A percentile compares a stretch with the other conserved stretches of the same genome.
These are phyloP conservation scores for Meleagris gallopavo DNA, from an alignment of 2,113 vertebrate genomes.

Conservation along the genomic window DNA sequence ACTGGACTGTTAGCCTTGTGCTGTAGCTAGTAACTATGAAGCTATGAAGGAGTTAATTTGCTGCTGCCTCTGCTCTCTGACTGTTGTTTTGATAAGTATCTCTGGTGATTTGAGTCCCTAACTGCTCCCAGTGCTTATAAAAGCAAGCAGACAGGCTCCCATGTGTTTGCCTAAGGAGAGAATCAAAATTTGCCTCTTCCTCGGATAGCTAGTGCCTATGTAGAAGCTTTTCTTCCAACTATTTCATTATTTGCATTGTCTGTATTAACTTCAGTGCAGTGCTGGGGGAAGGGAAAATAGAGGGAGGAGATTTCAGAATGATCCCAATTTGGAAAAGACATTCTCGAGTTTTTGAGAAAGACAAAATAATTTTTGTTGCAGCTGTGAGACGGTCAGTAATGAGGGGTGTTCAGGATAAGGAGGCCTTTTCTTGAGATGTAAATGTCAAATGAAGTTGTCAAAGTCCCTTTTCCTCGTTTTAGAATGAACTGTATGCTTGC, in stretches of 20 bases:
- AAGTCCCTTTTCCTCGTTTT: not conserved
- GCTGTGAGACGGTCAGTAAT: not conserved
- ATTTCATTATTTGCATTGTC: not conserved
- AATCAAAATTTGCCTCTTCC: slow-evolving; percentile 32
- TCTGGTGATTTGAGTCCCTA: slow-evolving; percentile 65
- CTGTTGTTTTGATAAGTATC: slow-evolving; percentile 68
- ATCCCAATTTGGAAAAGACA: not conserved
- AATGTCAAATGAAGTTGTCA: not conserved
- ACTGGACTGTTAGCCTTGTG: not conserved
- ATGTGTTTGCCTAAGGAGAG: slow-evolving; percentile 55
- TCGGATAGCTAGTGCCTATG: not conserved
- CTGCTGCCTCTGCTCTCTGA: slow-evolving; percentile 50
- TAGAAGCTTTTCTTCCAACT: not conserved
- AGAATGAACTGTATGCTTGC: not conserved
- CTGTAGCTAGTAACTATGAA: not conserved
- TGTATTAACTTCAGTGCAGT: not conserved
- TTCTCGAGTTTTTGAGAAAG: not conserved
- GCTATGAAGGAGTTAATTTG: slow-evolving; percentile 51
- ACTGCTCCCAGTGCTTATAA: slow-evolving; percentile 57
- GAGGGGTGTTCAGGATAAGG: not conserved
- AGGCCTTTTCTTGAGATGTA: not conserved
- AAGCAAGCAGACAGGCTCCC: slow-evolving; percentile 43
- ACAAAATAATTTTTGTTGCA: not conserved
- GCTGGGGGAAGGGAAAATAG: not conserved
- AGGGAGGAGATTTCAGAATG: not conserved